Percentiles rank a stretch among this genome's conserved stretches.
These are phyloP conservation scores for Oryzias woworae DNA, from an alignment of 2,113 vertebrate genomes.

Conservation along the genomic window DNA sequence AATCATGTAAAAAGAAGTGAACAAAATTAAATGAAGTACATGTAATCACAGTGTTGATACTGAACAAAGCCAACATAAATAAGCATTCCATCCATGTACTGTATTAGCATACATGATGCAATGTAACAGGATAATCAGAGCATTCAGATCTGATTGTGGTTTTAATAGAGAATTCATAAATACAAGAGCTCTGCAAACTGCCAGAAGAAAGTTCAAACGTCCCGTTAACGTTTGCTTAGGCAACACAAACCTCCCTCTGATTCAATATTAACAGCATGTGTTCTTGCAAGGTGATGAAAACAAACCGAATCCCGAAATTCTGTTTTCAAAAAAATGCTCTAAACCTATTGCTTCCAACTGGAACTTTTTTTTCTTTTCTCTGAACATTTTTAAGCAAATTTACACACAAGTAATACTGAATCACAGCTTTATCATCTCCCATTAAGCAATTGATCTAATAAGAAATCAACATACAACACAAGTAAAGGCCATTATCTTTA, in stretches of 20 bases:
- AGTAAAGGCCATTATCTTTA: too few relatives aligned
- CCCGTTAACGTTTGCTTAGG: slow-evolving; percentile 25
- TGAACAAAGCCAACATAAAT: slow-evolving; percentile 78
- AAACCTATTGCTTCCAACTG: background rate
- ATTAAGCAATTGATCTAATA: background rate
- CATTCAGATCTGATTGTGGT: slow-evolving; percentile 51
- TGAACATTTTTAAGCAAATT: slow-evolving; percentile 13
- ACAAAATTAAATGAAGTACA: slow-evolving; percentile 68
- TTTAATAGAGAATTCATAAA: slow-evolving; percentile 64
- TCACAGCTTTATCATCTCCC: slow-evolving; percentile 34
- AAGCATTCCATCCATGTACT: slow-evolving; percentile 62
- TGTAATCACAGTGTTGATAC: slow-evolving; percentile 79
- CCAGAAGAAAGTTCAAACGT: slow-evolving; percentile 9
- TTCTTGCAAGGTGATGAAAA: slow-evolving; percentile 52
- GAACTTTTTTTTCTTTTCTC: background rate
- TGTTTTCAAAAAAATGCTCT: slow-evolving; percentile 1
- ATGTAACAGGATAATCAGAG: slow-evolving; percentile 61
- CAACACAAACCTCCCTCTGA: slow-evolving; percentile 33
- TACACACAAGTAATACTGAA: slow-evolving; percentile 40
- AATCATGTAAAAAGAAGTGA: slow-evolving; percentile 81
- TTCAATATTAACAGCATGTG: slow-evolving; percentile 39
- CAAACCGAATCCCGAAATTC: slow-evolving; percentile 16
- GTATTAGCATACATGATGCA: slow-evolving; percentile 68
- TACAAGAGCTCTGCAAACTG: slow-evolving; percentile 37
- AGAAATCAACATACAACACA: too few relatives aligned